A percentile compares a stretch with the other conserved stretches of the same genome.
Conservation (phyloP, 1,140 invertebrate species). For the Venturia canescens region DNA sequence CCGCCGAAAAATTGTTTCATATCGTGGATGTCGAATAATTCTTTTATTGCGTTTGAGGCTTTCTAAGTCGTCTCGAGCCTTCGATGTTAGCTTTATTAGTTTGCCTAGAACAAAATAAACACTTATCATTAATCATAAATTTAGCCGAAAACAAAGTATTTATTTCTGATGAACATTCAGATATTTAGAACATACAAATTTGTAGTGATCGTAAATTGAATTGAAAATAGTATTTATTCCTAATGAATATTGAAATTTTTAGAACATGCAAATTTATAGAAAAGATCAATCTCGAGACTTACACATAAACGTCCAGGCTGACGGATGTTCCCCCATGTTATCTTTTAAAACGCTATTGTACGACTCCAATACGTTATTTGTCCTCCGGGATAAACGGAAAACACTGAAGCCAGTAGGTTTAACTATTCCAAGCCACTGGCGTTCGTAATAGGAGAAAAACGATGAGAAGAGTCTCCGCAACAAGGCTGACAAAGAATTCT, state of each 20-base stretch:
- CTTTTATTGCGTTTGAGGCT: too few species aligned
- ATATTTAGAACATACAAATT: too few species aligned
- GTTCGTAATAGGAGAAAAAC: slow-evolving; percentile 16
- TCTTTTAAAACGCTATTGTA: slow-evolving; percentile 26
- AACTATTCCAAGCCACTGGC: slow-evolving; percentile 24
- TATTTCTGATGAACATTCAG: too few species aligned
- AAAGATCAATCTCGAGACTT: background rate
- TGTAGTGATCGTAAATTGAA: too few species aligned
- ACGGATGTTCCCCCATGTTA: slow-evolving; percentile 26
- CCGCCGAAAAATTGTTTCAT: slow-evolving; percentile 2
- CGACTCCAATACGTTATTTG: slow-evolving; percentile 22
- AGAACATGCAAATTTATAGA: too few species aligned
- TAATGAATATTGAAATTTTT: too few species aligned
- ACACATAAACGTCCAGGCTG: slow-evolving; percentile 26
- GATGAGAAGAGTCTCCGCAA: background rate
- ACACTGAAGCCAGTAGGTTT: slow-evolving; percentile 31
- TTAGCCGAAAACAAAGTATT: too few species aligned
- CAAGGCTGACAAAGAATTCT: background rate
- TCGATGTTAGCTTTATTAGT: too few species aligned
- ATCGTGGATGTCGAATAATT: slow-evolving; percentile 6
- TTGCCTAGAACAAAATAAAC: too few species aligned
- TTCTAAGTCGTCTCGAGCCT: too few species aligned
- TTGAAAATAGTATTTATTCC: too few species aligned
- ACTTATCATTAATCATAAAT: too few species aligned
- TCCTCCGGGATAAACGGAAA: slow-evolving; percentile 8